Evolutionary conservation across 2,113 vertebrate genomes (phyloP).

Genomic region (Beaufortia kweichowensis): DNA sequence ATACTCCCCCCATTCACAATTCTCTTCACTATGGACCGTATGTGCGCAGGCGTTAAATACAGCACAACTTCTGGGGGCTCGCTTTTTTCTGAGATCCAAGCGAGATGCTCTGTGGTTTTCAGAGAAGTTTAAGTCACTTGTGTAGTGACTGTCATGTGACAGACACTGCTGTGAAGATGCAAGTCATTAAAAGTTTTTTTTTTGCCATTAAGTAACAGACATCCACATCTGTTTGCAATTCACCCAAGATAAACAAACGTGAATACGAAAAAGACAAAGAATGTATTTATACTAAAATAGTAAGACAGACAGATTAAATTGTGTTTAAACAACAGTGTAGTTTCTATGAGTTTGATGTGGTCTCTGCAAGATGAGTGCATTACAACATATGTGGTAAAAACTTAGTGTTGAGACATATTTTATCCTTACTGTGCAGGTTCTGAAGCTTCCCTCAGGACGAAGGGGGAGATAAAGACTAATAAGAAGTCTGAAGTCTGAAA

Average conservation of each 20-base stretch:
- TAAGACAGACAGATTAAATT: not conserved
- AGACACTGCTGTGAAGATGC: not conserved
- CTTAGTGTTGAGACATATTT: slow-evolving; percentile 13
- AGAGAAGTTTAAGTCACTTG: slow-evolving; percentile 6
- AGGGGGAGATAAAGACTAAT: slow-evolving; percentile 11
- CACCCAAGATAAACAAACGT: not conserved
- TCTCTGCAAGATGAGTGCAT: not conserved
- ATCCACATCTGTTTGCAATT: not conserved
- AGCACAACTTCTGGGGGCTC: slow-evolving; percentile 27
- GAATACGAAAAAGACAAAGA: not conserved
- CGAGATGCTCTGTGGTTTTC: slow-evolving; percentile 2
- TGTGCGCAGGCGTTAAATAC: slow-evolving; percentile 58
- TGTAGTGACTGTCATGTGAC: not conserved
- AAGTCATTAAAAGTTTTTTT: not conserved
- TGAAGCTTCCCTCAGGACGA: slow-evolving; percentile 41
- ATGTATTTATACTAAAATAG: not conserved
- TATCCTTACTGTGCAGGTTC: slow-evolving; percentile 32
- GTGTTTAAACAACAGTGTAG: no score
- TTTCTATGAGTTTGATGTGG: no score
- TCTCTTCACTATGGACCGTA: slow-evolving; percentile 51
- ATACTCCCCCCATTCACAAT: slow-evolving; percentile 68
- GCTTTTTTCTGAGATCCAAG: not conserved
- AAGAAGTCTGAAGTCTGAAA: slow-evolving; percentile 18
- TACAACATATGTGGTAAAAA: not conserved
- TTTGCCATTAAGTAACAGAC: not conserved